Base-by-base conservation (phyloP, 2,113 vertebrate species). In the Gallinago undulata region DNA sequence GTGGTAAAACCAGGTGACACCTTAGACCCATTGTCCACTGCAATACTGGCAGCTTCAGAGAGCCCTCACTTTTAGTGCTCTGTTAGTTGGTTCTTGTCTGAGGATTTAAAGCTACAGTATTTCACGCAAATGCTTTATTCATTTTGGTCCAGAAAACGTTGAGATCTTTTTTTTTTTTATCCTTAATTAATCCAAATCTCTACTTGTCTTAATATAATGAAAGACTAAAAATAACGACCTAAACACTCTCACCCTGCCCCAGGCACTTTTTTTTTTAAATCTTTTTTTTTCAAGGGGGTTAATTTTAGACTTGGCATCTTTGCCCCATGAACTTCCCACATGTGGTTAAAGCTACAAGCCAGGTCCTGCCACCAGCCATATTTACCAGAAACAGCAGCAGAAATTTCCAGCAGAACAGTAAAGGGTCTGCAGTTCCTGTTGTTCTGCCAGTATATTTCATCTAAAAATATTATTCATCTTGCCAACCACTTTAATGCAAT, bases 261-360 rank as follows among this genome's bases (percentile, higher is more conserved):
- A 91, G 93, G 74, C 84, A 84, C 72, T 85, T 85, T 96, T 78
- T 74, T 60, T 78, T 45, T 5, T 1, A 7, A 55, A 47, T 19
- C 18, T 25, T 41, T 60, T 33, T 33, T 77, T 93, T 93, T 87
- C 12, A 64, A 64, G 75, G 76, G 89, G 84, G 89, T 90, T 98
- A 98, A 98, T 98, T 98, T 98, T 96, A 98, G 97, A 97, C 87
- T 98, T 98, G 98, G 97, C 95, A 84, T 90, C 90, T 96, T 93
- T 95, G 87, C 90, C 81, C 93, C 94, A 95, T 94, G 87, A 93
- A 94, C 96, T 97, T 97, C 98, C 98, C 97, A 98, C 95, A 94
- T 97, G 92, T 97, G 98, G 97, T 98, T 98, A 97, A 96, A 95
- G 82, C 97, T 98, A 97, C 97, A 97, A 97, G 96, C 39, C 96